These are phyloP conservation scores for Muricea muricata DNA, from an alignment of 92 coral and sea anemone species.

Conservation along the genomic window DNA sequence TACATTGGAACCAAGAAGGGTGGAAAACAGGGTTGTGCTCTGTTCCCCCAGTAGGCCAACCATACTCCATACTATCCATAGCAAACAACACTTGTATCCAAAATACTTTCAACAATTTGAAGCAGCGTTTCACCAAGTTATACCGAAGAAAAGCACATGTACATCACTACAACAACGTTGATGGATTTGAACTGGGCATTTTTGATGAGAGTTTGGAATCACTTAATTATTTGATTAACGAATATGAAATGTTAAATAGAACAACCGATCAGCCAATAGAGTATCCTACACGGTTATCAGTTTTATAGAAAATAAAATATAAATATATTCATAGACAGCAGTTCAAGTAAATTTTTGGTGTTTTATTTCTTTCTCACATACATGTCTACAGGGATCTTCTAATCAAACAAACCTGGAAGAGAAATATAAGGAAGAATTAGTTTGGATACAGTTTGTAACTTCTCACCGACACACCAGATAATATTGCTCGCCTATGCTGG, in stretches of 20 bases:
- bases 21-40: constrained; percentile 99
- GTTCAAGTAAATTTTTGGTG: not conserved
- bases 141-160: constrained; percentile 94
- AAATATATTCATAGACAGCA: not conserved
- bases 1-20: constrained; percentile 98
- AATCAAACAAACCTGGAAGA: constrained; percentile 70
- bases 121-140: constrained; percentile 84
- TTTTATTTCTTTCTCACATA: not conserved
- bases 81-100: constrained; percentile 96
- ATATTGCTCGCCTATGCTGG: too few relatives aligned
- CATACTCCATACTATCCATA: constrained; percentile 86
- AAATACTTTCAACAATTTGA: constrained; percentile 82
- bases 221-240: constrained; percentile 74
- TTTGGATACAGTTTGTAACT: not conserved
- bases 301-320: constrained; percentile 57
- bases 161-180: constrained; percentile 89
- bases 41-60: constrained; percentile 93
- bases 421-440: not conserved
- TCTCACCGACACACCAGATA: too few relatives aligned
- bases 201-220: constrained; percentile 90
- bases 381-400: not conserved
- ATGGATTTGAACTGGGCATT: constrained; percentile 78
- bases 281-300: constrained; percentile 72
- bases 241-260: constrained; percentile 73
- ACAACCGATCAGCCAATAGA: constrained; percentile 70